These are phyloP conservation scores for Sinopyrophorus schimmeli DNA, from an alignment of 2,888 invertebrate species.

Conservation along the genomic window DNA sequence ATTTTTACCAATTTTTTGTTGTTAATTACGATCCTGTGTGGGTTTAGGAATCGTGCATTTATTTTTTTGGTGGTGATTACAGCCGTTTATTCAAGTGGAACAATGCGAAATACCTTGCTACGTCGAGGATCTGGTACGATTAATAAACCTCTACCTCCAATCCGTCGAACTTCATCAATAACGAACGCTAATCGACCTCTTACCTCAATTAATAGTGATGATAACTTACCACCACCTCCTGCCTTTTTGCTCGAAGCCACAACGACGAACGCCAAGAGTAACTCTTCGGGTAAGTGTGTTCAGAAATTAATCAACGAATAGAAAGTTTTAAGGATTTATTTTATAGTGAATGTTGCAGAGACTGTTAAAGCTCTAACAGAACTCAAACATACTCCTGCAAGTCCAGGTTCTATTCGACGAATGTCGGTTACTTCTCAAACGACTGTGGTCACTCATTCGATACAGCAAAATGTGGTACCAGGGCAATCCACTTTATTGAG, in stretches of 20 bases:
- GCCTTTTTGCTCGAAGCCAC: slow-evolving; percentile 74
- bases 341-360: slow-evolving; percentile 74
- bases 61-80: slow-evolving; percentile 26
- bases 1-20: too few relatives aligned
- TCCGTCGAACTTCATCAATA: slow-evolving; percentile 75
- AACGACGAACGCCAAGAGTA: slow-evolving; percentile 25
- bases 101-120: slow-evolving; percentile 54
- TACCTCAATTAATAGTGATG: slow-evolving; percentile 55
- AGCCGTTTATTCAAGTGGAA: slow-evolving; percentile 47
- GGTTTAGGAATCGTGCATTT: too few relatives aligned
- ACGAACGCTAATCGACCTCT: slow-evolving; percentile 52
- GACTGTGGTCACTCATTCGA: slow-evolving; percentile 31
- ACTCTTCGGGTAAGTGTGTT: slow-evolving; percentile 17
- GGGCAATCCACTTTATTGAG: slow-evolving; percentile 46
- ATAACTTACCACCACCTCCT: slow-evolving; percentile 73
- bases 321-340: too few relatives aligned
- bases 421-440: slow-evolving; percentile 50
- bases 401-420: slow-evolving; percentile 74
- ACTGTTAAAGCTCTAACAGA: slow-evolving; percentile 85
- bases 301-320: neutral
- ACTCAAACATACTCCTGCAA: slow-evolving; percentile 83
- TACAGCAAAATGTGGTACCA: slow-evolving; percentile 10
- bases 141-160: slow-evolving; percentile 80
- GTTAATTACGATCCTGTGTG: too few relatives aligned
- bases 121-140: slow-evolving; percentile 64